Evolutionary conservation across 92 coral and sea anemone genomes (phyloP), one percentile per base, ranked within the genome.

Genomic region (Plumapathes pennacea): DNA sequence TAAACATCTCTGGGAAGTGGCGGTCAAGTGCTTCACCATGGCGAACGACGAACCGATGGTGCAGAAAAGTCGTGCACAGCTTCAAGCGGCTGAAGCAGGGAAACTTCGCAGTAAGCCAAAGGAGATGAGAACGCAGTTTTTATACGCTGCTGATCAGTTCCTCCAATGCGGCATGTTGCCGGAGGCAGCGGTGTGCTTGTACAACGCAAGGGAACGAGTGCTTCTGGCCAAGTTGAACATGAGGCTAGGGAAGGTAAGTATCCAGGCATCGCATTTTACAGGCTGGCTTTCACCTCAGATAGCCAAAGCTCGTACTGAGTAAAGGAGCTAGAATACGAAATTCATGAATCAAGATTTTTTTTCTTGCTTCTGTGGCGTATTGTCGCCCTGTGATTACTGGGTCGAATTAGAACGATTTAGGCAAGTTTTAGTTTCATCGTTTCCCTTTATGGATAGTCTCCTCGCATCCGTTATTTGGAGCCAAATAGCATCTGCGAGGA

Each of bases 1-100:
- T 59, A 89, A 80, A 44, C 72, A 69, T 37, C 53, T 90, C 17
- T 90, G 97, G 97, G 91, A 73, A 46, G 86, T 78, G 50, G 97
- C 97, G 8, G 75, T 64, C 18, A 74, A 85, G 64, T 90, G 97
- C 55, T 90, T 85, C 51, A 32, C 65, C 7, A 81, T 90, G 58
- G 90, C 81, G 5, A 54, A 71, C 4, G 90, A 90, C 51, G 43
- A 64, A 28, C 22, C 54, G 44, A 86, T 82, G 97, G 46, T 77
- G 42, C 71, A 57, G 44, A 81, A 71, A 68, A 72, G 90, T 64
- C 60, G 85, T 39, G 97, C 97, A 15, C 97, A 90, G 54, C 60
- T 76, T 25, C 86, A 77, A 46, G 97, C 95, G 4, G 87, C 80
- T 19, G 76, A 85, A 14, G 97, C 95, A 2, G 67, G 60, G 25